Evolutionary conservation across 1,140 invertebrate species (phyloP), one percentile per base, ranked within the genome.

Genomic region (Orchesella cincta): DNA sequence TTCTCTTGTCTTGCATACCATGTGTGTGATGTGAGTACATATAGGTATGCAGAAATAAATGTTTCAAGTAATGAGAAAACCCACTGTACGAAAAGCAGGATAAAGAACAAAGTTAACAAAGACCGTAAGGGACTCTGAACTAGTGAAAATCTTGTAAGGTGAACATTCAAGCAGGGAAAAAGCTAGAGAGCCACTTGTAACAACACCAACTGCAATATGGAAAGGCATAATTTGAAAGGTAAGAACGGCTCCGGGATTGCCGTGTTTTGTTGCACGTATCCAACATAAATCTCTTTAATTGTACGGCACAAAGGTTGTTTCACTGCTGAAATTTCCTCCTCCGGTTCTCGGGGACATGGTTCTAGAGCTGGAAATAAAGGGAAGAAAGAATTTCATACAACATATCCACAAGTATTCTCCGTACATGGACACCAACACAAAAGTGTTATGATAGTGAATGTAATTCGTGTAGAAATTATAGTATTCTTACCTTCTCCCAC

Each of bases 151-250:
- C n/a, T n/a, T n/a, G n/a, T n/a, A n/a, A n/a, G n/a, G n/a, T n/a
- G n/a, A n/a, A n/a, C n/a, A n/a, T n/a, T n/a, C 39, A 12, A 46
- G 39, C 20, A 8, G 20, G 39, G 39, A 62, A 26, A 62, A 62
- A n/a, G 54, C 23, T 14, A 62, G 26, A 62, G 54, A 26, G 23
- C 3, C 54, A 57, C 54, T 57, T 57, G 54, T 57, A 57, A 57
- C 54, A 57, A 57, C 12, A 18, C 54, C 5, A 23, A 18, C 3
- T 57, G 39, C 5, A 18, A 57, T 26, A n/a, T 57, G 54, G 62
- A 67, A 67, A 12, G 31, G 62, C 62, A 67, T 67, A 67, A 67
- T 67, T 67, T 67, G 62, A 67, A 67, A 67, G 62, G 62, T 67
- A 67, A 67, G 62, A 67, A 31, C 8, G 62, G 26, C 62, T n/a